A percentile compares a stretch with the other conserved stretches of the same genome.
These are phyloP conservation scores for Gymnorhina tibicen DNA, from an alignment of 2,113 vertebrate genomes.

Conservation along the genomic window DNA sequence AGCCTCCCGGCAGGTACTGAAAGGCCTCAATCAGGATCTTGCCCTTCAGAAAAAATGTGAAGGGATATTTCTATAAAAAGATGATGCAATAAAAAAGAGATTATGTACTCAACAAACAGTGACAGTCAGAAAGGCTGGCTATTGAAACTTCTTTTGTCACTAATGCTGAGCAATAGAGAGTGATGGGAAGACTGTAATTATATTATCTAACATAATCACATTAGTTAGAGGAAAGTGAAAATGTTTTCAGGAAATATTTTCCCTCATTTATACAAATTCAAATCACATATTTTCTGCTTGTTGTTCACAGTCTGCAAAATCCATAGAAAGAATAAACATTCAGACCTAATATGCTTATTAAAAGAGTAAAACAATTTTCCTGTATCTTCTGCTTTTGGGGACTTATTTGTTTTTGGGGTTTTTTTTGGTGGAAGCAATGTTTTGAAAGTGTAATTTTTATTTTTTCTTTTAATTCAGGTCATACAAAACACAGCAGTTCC, in stretches of 20 bases:
- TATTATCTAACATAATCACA: not conserved
- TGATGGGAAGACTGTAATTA: not conserved
- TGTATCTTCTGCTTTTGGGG: not conserved
- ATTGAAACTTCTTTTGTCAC: not conserved
- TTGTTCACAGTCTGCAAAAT: not conserved
- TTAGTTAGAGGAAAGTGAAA: not conserved
- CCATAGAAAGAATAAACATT: not conserved
- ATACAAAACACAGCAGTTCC: not conserved
- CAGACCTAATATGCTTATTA: not conserved
- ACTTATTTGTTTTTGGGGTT: not conserved
- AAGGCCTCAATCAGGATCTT: not conserved
- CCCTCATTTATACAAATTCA: not conserved
- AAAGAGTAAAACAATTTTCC: not conserved
- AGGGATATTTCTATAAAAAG: not conserved
- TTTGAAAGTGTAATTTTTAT: not conserved
- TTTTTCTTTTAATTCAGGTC: not conserved
- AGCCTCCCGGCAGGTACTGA: not conserved
- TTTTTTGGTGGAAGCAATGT: not conserved
- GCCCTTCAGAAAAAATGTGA: not conserved
- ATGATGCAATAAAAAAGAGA: not conserved
- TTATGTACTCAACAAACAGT: not conserved
- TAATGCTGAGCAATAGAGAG: not conserved
- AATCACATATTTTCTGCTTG: not conserved
- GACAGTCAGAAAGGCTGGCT: not conserved
- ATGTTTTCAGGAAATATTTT: not conserved